These are phyloP conservation scores for Hypocryptadius cinnamomeus DNA, from an alignment of 2,113 vertebrate species.

Conservation along the genomic window DNA sequence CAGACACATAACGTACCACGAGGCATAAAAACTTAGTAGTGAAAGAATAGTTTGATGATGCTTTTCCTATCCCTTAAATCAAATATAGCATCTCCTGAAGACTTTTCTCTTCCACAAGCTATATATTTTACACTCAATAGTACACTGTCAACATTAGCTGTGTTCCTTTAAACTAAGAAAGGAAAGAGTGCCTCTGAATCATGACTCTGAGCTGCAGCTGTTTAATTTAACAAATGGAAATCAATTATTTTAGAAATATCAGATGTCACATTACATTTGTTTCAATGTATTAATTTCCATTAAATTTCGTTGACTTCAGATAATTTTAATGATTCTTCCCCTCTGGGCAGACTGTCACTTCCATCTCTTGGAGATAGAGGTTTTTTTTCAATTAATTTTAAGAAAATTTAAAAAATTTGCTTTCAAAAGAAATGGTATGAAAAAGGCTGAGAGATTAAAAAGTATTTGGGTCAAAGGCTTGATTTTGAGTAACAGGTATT, in stretches of 20 bases:
- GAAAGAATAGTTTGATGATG: not conserved
- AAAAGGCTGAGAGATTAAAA: not conserved
- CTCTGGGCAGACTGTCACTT: not conserved
- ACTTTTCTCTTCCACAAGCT: not conserved
- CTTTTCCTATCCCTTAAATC: not conserved
- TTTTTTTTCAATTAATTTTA: not conserved
- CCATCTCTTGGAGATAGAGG: not conserved
- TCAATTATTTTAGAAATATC: slow-evolving; percentile 22
- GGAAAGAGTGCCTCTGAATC: not conserved
- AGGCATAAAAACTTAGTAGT: not conserved
- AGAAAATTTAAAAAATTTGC: not conserved
- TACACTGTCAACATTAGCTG: not conserved
- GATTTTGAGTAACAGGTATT: not conserved
- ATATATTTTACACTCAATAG: not conserved
- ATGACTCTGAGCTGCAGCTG: not conserved
- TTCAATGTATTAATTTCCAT: slow-evolving; percentile 37
- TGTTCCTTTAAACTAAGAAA: not conserved
- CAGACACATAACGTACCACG: not conserved
- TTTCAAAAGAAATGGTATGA: not conserved
- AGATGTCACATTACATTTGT: not conserved
- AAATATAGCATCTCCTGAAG: not conserved
- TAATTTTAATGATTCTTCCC: not conserved
- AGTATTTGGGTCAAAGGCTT: not conserved
- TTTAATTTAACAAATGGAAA: slow-evolving; percentile 49
- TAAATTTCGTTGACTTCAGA: not conserved